These are phyloP conservation scores for Drosophila gunungcola DNA, from an alignment of 1,140 invertebrate species.

Conservation along the genomic window DNA sequence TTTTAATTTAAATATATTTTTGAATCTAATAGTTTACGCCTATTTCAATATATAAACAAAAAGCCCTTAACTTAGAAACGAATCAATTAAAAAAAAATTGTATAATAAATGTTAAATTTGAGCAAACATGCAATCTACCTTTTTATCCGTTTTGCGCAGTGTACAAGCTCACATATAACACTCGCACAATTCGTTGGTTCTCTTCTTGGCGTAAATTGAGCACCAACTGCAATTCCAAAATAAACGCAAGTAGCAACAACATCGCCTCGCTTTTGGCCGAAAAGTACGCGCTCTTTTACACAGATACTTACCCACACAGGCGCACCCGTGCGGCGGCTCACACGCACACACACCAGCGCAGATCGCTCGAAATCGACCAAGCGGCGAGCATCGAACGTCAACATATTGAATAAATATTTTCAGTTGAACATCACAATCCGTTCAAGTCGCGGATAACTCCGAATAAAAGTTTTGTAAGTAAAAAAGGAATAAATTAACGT, in stretches of 20 bases:
- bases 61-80: too few relatives aligned
- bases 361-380: slow-evolving; percentile 70
- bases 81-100: too few relatives aligned
- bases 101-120: not conserved
- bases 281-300: slow-evolving; percentile 60
- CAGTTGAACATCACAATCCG: slow-evolving; percentile 85
- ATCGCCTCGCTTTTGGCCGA: slow-evolving; percentile 49
- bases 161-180: slow-evolving; percentile 14
- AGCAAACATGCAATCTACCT: too few relatives aligned
- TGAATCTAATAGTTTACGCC: too few relatives aligned
- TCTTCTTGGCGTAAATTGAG: slow-evolving; percentile 50
- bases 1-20: too few relatives aligned
- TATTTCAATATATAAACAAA: too few relatives aligned
- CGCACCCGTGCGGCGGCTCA: slow-evolving; percentile 14
- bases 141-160: not conserved
- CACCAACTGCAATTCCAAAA: slow-evolving; percentile 72
- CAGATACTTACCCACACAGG: slow-evolving; percentile 29
- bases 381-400: slow-evolving; percentile 80
- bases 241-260: slow-evolving; percentile 34
- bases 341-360: slow-evolving; percentile 58
- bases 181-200: slow-evolving; percentile 5
- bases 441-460: slow-evolving; percentile 85
- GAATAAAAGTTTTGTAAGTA: slow-evolving; percentile 85
- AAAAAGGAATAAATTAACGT: slow-evolving; percentile 46
- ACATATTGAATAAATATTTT: slow-evolving; percentile 85